Evolutionary conservation across 1,140 invertebrate genomes (phyloP).

Genomic region (Ostrea edulis): DNA sequence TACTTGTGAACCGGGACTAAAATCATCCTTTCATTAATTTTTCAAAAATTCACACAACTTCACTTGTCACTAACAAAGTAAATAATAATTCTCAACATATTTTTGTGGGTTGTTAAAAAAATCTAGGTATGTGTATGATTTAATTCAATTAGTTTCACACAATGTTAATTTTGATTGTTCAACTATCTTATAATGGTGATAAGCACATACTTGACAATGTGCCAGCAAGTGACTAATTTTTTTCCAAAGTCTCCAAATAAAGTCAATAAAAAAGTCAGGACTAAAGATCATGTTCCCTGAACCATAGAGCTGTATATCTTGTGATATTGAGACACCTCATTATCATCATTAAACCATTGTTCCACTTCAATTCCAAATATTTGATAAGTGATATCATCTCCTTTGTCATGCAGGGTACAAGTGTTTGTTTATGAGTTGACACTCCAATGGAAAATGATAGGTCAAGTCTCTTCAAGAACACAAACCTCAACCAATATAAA

Average conservation of each 20-base stretch:
- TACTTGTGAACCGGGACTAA: neutral
- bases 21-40: neutral
- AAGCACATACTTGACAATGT: conserved; percentile 14
- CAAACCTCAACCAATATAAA: neutral
- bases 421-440: conserved; percentile 31
- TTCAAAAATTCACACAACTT: neutral
- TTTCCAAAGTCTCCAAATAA: conserved; percentile 5
- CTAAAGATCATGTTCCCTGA: neutral
- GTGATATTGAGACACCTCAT: conserved; percentile 18
- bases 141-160: neutral
- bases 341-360: conserved; percentile 26
- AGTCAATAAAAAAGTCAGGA: conserved; percentile 30
- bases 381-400: conserved; percentile 37
- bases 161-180: neutral
- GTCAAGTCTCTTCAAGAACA: conserved; percentile 5
- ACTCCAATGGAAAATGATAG: conserved; percentile 32
- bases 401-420: conserved; percentile 25
- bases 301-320: conserved; percentile 1
- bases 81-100: neutral
- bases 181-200: neutral
- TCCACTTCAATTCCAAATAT: conserved; percentile 25
- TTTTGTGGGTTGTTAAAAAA: conserved; percentile 3
- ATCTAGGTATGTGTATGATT: neutral
- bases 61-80: neutral
- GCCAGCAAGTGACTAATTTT: conserved; percentile 26